Evolutionary conservation across 2,113 vertebrate species (phyloP), one percentile per base, ranked within the genome.

Genomic region (Donacobius atricapilla): DNA sequence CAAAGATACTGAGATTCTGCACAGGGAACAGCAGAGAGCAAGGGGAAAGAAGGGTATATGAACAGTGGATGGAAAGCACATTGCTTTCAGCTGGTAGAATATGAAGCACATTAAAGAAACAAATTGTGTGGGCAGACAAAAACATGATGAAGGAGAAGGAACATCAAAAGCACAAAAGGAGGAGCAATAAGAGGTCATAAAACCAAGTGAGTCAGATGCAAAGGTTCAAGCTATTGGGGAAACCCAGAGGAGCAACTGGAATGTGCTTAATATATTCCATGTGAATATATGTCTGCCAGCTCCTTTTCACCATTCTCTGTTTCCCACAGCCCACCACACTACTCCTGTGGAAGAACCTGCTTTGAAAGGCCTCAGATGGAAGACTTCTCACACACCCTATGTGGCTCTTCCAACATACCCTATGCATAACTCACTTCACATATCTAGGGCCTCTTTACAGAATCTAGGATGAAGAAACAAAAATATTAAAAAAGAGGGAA

Each of bases 211-310:
- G 79, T 90, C 85, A 95, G 75, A 97, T 83, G 82, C 63, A 93
- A 86, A 90, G 75, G 79, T 86, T 92, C 75, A 80, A 93, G 71
- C 66, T 93, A 83, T 92, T 86, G 92, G 89, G 83, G 91, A 96
- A 96, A 73, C 93, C 80, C 87, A 96, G 78, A 94, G 93, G 83
- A 95, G 91, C 0, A 20, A 87, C 81, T 90, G 94, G 84, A 95
- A 96, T 89, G 87, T 77, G 63, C 63, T 94, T 93, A 96, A 96
- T 96, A 91, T 65, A 91, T 94, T 96, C 94, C 94, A 96, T 89
- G 70, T 96, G 94, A 91, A 93, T 95, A 85, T 89, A 96, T 28
- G 81, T 94, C 95, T 96, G 95, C 95, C 94, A 96, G 92, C 61
- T 94, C 82, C 75, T 71, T 95, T 93, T 95, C 89, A 89, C 93